Percentiles rank a stretch among this genome's conserved stretches.
These are phyloP conservation scores for Prostheceraeus crozeri DNA, from an alignment of 2,888 invertebrate species.

Conservation along the genomic window DNA sequence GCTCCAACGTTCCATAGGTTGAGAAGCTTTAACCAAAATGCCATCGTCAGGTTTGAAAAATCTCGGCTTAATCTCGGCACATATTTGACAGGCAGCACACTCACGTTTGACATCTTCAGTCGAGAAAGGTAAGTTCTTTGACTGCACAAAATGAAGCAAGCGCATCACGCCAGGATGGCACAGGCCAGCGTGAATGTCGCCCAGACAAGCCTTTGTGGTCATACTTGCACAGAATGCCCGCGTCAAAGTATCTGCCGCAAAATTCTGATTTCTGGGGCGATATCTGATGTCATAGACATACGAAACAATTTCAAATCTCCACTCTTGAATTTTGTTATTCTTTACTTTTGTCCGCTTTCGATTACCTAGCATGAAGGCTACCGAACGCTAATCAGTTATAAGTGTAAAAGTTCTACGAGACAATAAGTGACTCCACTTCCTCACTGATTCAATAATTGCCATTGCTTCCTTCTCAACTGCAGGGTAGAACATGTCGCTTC, in stretches of 20 bases:
- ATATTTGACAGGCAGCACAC: constrained; percentile 18
- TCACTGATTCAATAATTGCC: constrained; percentile 11
- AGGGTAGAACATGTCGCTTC: constrained; percentile 25
- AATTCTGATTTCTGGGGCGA: constrained; percentile 16
- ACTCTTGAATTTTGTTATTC: constrained; percentile 27
- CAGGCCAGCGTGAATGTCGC: constrained; percentile 27
- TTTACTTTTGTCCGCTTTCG: constrained; percentile 23
- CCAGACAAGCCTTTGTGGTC: background rate
- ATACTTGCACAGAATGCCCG: background rate
- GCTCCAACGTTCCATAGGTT: constrained; percentile 38
- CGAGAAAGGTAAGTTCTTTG: constrained; percentile 38
- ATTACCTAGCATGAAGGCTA: constrained; percentile 39
- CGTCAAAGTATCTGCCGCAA: constrained; percentile 22
- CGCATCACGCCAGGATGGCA: constrained; percentile 39
- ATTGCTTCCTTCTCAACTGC: constrained; percentile 38
- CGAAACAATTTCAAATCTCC: constrained; percentile 15
- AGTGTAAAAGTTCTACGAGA: constrained; percentile 38
- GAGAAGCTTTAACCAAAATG: constrained; percentile 38
- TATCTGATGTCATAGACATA: constrained; percentile 16
- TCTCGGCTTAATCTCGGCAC: constrained; percentile 34
- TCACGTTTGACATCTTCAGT: constrained; percentile 34
- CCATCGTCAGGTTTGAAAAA: constrained; percentile 26
- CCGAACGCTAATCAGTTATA: constrained; percentile 11
- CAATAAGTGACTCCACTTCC: constrained; percentile 27
- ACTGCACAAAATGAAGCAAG: constrained; percentile 37